A percentile compares a stretch with the other conserved stretches of the same genome.
Conservation (phyloP, 2,888 invertebrate genomes). For the Laspeyria flexula region DNA sequence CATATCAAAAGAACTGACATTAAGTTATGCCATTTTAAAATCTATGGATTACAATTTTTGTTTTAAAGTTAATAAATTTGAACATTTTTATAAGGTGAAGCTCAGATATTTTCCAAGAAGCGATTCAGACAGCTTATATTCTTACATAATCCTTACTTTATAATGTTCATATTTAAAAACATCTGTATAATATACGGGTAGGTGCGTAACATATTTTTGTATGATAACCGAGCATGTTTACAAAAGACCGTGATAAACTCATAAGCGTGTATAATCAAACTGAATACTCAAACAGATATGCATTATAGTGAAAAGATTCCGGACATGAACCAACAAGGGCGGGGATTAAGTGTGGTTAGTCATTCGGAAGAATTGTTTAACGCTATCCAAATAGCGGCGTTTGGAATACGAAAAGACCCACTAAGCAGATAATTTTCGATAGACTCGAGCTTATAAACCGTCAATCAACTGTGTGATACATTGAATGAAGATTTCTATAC, state of each 20-base stretch:
- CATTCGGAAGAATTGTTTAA: slow-evolving; percentile 84
- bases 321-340: slow-evolving; percentile 69
- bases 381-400: slow-evolving; percentile 83
- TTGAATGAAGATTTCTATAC: slow-evolving; percentile 58
- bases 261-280: slow-evolving; percentile 78
- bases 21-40: too few relatives aligned
- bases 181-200: slow-evolving; percentile 12
- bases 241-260: slow-evolving; percentile 56
- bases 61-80: too few relatives aligned
- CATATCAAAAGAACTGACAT: too few relatives aligned
- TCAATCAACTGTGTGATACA: slow-evolving; percentile 72
- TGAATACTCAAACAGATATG: slow-evolving; percentile 75
- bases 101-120: background rate
- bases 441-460: slow-evolving; percentile 69
- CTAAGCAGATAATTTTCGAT: slow-evolving; percentile 83
- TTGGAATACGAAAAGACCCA: slow-evolving; percentile 71
- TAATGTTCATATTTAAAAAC: slow-evolving; percentile 7
- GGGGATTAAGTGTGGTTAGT: slow-evolving; percentile 71
- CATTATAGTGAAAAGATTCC: slow-evolving; percentile 60
- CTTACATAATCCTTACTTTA: slow-evolving; percentile 8
- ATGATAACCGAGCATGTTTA: slow-evolving; percentile 39
- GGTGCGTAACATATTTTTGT: slow-evolving; percentile 7
- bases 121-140: background rate
- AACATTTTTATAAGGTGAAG: too few relatives aligned
- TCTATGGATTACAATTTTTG: too few relatives aligned